Conservation (phyloP, 2,113 vertebrate species). For the Synchiropus splendidus region DNA sequence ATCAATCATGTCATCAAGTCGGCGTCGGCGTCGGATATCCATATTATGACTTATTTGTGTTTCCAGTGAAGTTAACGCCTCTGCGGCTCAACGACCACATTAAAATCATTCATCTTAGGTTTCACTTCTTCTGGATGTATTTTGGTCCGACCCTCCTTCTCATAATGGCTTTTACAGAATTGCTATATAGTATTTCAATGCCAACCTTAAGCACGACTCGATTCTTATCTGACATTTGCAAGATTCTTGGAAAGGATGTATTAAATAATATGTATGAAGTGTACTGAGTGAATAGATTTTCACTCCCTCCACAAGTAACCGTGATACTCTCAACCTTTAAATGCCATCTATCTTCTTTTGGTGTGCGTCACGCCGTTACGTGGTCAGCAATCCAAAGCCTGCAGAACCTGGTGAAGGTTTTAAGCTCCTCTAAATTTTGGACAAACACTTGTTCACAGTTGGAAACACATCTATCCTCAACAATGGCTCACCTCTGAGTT, state of each 20-base stretch:
- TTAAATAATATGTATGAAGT: too few species aligned
- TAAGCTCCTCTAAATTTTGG: too few species aligned
- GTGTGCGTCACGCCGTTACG: neutral
- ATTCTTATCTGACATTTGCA: too few species aligned
- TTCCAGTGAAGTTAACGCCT: slow-evolving; percentile 26
- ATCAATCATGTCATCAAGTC: slow-evolving; percentile 18
- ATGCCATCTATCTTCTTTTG: neutral
- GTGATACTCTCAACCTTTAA: neutral
- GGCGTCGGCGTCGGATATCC: slow-evolving; percentile 9
- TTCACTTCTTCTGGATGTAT: too few species aligned
- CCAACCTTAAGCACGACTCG: too few species aligned
- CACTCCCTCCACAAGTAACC: neutral
- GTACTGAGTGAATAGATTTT: too few species aligned
- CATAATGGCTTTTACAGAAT: too few species aligned
- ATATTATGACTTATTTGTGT: slow-evolving; percentile 37
- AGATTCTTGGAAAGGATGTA: slow-evolving; percentile 4
- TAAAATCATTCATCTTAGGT: slow-evolving; percentile 27
- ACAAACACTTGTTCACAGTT: too few species aligned
- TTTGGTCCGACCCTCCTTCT: too few species aligned
- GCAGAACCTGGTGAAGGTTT: too few species aligned
- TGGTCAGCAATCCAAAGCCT: neutral
- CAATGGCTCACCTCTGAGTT: slow-evolving; percentile 74
- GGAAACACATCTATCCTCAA: too few species aligned
- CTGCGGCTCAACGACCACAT: slow-evolving; percentile 17
- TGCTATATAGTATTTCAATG: too few species aligned